Conservation (phyloP, 2,113 vertebrate genomes). For the Lonchura striata region DNA sequence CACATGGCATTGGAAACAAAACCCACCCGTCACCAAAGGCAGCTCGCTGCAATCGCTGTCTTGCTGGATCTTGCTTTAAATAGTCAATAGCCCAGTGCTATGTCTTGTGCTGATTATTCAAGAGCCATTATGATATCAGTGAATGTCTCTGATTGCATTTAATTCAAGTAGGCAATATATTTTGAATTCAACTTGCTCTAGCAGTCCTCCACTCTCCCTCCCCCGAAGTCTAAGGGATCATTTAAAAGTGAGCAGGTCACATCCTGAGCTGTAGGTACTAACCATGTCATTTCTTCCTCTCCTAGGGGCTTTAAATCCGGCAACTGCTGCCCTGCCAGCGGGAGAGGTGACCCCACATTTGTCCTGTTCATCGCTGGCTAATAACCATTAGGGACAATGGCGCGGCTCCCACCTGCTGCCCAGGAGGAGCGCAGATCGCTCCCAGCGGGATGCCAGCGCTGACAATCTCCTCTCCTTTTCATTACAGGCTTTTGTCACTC, state of each 20-base stretch:
- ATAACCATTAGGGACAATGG: conserved; percentile 83
- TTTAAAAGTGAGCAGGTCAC: conserved; percentile 51
- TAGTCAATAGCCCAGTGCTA: conserved; percentile 58
- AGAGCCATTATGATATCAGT: conserved; percentile 51
- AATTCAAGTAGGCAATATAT: conserved; percentile 63
- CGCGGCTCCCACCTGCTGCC: conserved; percentile 87
- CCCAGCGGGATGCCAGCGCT: conserved; percentile 61
- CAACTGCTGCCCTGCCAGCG: conserved; percentile 81
- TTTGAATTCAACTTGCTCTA: conserved; percentile 48
- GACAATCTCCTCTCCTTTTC: conserved; percentile 66
- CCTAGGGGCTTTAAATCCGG: conserved; percentile 77
- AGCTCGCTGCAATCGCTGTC: not conserved
- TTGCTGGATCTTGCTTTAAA: conserved; percentile 46
- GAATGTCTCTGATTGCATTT: conserved; percentile 68
- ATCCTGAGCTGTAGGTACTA: conserved; percentile 56
- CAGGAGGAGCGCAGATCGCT: conserved; percentile 68
- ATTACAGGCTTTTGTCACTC: conserved; percentile 39
- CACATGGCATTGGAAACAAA: conserved; percentile 20
- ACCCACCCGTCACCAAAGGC: not conserved
- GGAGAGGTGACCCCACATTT: conserved; percentile 82
- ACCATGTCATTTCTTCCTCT: conserved; percentile 76
- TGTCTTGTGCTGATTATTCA: conserved; percentile 68
- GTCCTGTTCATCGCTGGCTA: conserved; percentile 83
- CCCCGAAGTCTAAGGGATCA: conserved; percentile 48
- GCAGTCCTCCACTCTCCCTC: conserved; percentile 20